These are phyloP conservation scores for Gnathonemus longibarbis DNA, from an alignment of 2,113 vertebrate species.

Conservation along the genomic window DNA sequence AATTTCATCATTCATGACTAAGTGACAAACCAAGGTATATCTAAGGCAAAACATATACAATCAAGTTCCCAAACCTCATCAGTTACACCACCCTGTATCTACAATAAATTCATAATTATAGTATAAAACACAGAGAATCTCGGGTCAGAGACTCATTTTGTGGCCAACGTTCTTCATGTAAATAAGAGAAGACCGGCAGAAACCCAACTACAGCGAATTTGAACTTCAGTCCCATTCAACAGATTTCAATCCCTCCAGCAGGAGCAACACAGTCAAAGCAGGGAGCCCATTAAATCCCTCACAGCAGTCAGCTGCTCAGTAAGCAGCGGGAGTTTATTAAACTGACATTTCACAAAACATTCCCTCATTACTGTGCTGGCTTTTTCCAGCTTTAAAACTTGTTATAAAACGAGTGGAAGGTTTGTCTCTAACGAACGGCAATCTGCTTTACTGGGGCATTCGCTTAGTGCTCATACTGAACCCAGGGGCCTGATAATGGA, in stretches of 20 bases:
- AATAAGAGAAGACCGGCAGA: background rate
- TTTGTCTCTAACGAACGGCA: background rate
- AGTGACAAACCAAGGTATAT: background rate
- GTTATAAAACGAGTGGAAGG: background rate
- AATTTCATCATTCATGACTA: background rate
- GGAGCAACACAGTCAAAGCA: background rate
- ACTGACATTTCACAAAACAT: background rate
- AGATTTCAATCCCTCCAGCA: conserved; percentile 24
- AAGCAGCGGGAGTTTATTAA: background rate
- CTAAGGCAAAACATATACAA: background rate
- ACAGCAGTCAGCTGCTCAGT: conserved; percentile 7
- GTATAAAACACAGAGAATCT: background rate
- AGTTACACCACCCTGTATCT: background rate
- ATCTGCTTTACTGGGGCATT: background rate
- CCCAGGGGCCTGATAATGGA: background rate
- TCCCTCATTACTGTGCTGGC: conserved; percentile 18
- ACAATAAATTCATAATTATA: background rate
- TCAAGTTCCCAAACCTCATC: background rate
- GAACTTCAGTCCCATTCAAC: conserved; percentile 49
- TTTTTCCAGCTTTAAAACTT: background rate
- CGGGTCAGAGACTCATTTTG: background rate
- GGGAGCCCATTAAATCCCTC: background rate
- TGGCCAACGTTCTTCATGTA: background rate
- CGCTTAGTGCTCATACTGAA: background rate
- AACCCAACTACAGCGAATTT: conserved; percentile 50